phyloP scores from a whole-genome alignment of 2,797 vertebrate species.

The Tragelaphus oryx region DNA sequence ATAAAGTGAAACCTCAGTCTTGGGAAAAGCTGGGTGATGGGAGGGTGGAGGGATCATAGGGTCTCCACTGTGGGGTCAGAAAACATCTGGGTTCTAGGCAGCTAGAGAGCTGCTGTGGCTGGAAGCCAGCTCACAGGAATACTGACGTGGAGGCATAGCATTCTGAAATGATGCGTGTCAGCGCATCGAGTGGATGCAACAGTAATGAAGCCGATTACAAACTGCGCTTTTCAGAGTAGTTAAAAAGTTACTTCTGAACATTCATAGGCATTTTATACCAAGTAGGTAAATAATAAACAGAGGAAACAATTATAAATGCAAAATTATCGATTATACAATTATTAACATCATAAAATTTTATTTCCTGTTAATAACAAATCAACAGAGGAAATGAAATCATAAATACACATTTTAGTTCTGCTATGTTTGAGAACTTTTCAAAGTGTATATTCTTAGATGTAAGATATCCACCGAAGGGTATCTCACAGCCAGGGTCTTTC shows the following conservation, averaged over 20 bases:
- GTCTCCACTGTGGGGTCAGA: background rate
- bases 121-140: background rate
- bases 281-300: background rate
- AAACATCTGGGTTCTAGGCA: background rate
- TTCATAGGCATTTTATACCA: background rate
- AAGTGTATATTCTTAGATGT: background rate
- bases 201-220: background rate
- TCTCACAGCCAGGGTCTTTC: background rate
- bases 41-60: background rate
- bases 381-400: background rate
- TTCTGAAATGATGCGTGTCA: background rate
- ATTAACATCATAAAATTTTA: background rate
- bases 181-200: accelerated
- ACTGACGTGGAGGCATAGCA: background rate
- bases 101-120: background rate
- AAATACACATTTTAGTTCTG: background rate
- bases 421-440: background rate
- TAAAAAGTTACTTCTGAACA: background rate
- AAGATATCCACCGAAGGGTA: background rate
- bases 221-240: background rate
- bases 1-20: background rate
- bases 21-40: background rate
- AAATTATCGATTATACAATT: background rate
- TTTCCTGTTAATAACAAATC: background rate
- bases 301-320: background rate